These are phyloP conservation scores for Stegodyphus mimosarum DNA, from an alignment of 1,140 invertebrate genomes.

Conservation along the genomic window DNA sequence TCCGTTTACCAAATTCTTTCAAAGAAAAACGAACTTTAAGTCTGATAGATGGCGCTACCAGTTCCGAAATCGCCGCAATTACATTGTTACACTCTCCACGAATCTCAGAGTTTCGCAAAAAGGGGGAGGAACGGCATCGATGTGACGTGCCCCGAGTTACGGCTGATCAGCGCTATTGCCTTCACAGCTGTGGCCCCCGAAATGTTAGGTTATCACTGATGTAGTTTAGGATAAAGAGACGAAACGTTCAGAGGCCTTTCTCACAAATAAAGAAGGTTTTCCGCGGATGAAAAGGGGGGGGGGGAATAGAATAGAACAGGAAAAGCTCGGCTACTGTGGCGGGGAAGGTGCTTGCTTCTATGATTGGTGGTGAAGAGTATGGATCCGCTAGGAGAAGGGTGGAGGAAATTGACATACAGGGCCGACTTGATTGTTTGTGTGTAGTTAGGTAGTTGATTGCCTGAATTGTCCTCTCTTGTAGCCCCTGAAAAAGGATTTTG, in stretches of 20 bases:
- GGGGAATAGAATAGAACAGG: neutral
- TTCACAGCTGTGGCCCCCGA: slow-evolving; percentile 37
- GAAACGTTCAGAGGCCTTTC: neutral
- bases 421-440: slow-evolving; percentile 55
- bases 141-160: slow-evolving; percentile 8
- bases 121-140: neutral
- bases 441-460: slow-evolving; percentile 54
- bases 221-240: slow-evolving; percentile 41
- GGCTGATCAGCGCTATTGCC: slow-evolving; percentile 45
- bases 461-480: slow-evolving; percentile 51
- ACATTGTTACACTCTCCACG: neutral
- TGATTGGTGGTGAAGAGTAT: slow-evolving; percentile 12
- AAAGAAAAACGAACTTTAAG: neutral
- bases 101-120: neutral
- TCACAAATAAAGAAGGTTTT: slow-evolving; percentile 8
- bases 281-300: neutral
- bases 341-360: neutral
- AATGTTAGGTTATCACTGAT: slow-evolving; percentile 46
- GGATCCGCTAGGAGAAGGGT: neutral
- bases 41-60: slow-evolving; percentile 44
- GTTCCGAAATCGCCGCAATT: neutral
- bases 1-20: no score
- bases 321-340: neutral
- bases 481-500: slow-evolving; percentile 26
- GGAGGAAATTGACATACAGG: slow-evolving; percentile 55